These are phyloP conservation scores for Muntiacus reevesi DNA, from an alignment of 2,113 vertebrate genomes.

Conservation along the genomic window DNA sequence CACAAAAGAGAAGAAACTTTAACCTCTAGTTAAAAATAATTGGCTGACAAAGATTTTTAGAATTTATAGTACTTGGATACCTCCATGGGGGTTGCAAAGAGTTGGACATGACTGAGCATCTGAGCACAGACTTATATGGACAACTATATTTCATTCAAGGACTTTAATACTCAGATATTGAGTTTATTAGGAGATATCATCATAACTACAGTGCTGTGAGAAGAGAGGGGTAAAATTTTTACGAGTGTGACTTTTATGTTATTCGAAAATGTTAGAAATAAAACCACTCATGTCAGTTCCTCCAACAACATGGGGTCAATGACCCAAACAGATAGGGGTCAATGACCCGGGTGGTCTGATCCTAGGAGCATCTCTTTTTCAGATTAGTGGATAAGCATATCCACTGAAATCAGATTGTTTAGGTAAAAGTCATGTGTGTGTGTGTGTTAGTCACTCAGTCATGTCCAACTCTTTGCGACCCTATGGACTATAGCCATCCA, in stretches of 20 bases:
- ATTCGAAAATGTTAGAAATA: not conserved
- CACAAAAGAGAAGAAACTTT: not conserved
- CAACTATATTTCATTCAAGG: not conserved
- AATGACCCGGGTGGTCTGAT: not conserved
- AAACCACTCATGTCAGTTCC: not conserved
- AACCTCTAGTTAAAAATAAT: not conserved
- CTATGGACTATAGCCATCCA: not conserved
- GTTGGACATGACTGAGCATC: not conserved
- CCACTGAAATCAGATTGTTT: not conserved
- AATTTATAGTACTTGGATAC: not conserved
- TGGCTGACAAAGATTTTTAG: not conserved
- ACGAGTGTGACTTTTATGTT: not conserved
- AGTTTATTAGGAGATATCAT: not conserved
- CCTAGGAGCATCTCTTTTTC: not conserved
- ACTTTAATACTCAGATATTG: not conserved
- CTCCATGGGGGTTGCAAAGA: not conserved
- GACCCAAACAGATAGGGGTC: not conserved
- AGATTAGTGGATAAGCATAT: not conserved
- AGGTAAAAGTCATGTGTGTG: not conserved
- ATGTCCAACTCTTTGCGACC: not conserved
- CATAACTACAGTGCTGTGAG: not conserved
- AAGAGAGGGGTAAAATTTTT: not conserved
- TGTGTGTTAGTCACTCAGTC: not conserved
- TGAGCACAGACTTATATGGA: not conserved
- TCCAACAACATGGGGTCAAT: not conserved